phyloP scores from a whole-genome alignment of 2,797 vertebrate genomes.

The Microtus californicus region DNA sequence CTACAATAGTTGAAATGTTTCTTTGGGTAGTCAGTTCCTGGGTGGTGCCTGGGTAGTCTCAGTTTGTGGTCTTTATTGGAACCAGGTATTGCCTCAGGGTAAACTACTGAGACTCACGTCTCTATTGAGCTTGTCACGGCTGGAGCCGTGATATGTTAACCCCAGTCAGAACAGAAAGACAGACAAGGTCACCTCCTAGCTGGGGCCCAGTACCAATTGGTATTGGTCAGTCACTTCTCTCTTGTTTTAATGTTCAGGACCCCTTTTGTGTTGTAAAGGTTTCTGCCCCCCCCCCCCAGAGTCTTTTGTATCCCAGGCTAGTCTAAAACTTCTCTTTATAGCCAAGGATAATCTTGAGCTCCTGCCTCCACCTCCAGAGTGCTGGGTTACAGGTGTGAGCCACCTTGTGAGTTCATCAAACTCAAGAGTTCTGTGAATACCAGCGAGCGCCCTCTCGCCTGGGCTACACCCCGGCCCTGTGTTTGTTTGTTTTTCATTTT shows the following conservation, averaged over 20 bases:
- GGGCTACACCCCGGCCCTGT: neutral
- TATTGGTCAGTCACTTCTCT: neutral
- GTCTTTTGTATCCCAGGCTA: neutral
- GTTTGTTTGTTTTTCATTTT: neutral
- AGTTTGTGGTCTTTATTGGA: too few relatives aligned
- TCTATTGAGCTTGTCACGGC: too few relatives aligned
- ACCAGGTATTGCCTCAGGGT: too few relatives aligned
- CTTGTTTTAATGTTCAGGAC: neutral
- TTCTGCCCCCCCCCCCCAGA: neutral
- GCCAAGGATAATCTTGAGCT: neutral
- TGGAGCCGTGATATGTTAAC: rapidly evolving
- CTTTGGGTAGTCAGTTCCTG: too few relatives aligned
- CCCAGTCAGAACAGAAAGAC: neutral
- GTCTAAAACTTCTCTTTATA: neutral
- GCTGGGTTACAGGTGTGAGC: neutral
- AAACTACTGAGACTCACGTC: too few relatives aligned
- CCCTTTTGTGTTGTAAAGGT: neutral
- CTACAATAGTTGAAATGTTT: too few relatives aligned
- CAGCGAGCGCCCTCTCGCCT: neutral
- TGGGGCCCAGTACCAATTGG: rapidly evolving
- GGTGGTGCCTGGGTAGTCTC: too few relatives aligned
- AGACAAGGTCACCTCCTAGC: neutral
- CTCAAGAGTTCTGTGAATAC: neutral
- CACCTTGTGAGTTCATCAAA: neutral
- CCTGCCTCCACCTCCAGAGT: neutral